These are phyloP conservation scores for Corapipo altera DNA, from an alignment of 2,113 vertebrate genomes.

Conservation along the genomic window DNA sequence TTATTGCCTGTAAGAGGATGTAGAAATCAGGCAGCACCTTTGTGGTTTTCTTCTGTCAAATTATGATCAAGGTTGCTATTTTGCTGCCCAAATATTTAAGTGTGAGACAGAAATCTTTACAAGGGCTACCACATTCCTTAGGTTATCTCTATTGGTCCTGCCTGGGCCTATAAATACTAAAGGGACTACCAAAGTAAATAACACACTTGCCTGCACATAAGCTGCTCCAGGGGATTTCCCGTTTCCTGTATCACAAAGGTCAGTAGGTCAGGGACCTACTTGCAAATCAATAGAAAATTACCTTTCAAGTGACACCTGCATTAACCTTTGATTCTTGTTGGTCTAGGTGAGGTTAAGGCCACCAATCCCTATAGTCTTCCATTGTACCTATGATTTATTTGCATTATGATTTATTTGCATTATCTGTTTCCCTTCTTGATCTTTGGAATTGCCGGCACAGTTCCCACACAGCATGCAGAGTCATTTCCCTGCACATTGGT, in stretches of 20 bases:
- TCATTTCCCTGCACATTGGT: not conserved
- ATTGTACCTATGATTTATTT: conserved; percentile 16
- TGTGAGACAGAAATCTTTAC: conserved; percentile 10
- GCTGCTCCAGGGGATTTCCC: conserved; percentile 18
- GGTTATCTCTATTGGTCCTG: conserved; percentile 49
- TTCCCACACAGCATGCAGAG: not conserved
- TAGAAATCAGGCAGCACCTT: not conserved
- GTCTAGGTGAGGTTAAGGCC: conserved; percentile 26
- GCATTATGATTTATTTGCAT: conserved; percentile 37
- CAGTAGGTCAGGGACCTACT: conserved; percentile 52
- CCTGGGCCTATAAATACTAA: conserved; percentile 49
- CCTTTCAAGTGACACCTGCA: conserved; percentile 53
- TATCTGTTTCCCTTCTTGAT: conserved; percentile 28
- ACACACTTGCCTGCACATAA: conserved; percentile 27
- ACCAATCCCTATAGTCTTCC: not conserved
- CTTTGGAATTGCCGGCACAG: conserved; percentile 25
- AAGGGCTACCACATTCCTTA: conserved; percentile 56
- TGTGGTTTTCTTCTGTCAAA: conserved; percentile 47
- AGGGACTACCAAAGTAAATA: conserved; percentile 63
- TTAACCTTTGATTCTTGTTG: conserved; percentile 55
- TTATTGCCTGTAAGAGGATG: conserved; percentile 36
- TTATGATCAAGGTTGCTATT: conserved; percentile 35
- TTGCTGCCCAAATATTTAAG: conserved; percentile 49
- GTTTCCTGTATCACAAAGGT: conserved; percentile 17
- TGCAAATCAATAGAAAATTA: conserved; percentile 60